These are phyloP conservation scores for Orbicella faveolata DNA, from an alignment of 64 coral and sea anemone species.

Conservation along the genomic window DNA sequence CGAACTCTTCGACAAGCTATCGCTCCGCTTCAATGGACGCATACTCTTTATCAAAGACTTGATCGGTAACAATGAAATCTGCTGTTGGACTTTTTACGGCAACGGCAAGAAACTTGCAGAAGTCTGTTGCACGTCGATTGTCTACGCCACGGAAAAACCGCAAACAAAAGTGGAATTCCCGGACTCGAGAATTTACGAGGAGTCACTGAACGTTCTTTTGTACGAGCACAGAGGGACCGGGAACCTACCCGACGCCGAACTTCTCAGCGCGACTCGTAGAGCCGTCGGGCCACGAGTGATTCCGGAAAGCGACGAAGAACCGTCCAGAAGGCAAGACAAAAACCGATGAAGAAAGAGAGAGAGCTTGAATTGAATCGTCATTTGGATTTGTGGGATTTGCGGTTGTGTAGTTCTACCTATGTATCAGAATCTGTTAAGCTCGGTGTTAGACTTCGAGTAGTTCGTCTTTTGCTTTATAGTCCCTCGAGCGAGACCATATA, in stretches of 20 bases:
- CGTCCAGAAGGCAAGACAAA: constrained; percentile 79
- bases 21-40: constrained; percentile 89
- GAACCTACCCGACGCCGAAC: constrained; percentile 87
- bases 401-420: background rate
- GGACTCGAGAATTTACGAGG: constrained; percentile 98
- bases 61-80: constrained; percentile 96
- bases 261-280: constrained; percentile 82
- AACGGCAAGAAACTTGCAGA: constrained; percentile 95
- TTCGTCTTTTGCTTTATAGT: too few species aligned
- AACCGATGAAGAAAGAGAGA: background rate
- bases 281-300: constrained; percentile 81
- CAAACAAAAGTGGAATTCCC: constrained; percentile 99
- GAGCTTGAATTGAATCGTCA: background rate
- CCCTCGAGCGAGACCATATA: too few species aligned
- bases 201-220: constrained; percentile 91
- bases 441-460: too few species aligned
- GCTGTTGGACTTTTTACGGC: constrained; percentile 97
- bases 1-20: constrained; percentile 98
- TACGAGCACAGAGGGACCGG: constrained; percentile 90
- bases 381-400: background rate
- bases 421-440: background rate
- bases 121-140: constrained; percentile 95
- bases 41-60: constrained; percentile 98
- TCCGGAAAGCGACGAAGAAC: constrained; percentile 86
- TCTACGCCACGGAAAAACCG: constrained; percentile 97